Conservation (phyloP, 2,113 vertebrate genomes). For the Clarias batrachus region DNA sequence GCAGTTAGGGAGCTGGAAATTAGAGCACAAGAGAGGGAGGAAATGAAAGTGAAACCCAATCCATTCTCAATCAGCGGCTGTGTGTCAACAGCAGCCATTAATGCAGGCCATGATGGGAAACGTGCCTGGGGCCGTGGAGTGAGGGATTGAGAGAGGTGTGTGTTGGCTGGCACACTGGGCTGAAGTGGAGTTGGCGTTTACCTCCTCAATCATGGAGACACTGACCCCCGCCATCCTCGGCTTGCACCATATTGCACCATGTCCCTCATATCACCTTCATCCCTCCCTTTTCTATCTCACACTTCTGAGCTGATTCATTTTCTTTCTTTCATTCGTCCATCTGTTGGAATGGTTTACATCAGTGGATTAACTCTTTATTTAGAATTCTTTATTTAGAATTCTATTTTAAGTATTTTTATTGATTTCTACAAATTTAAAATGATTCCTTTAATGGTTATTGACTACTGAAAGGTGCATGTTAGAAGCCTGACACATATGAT, state of each 20-base stretch:
- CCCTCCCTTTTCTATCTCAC: constrained; percentile 32
- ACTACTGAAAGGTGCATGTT: not conserved
- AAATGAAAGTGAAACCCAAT: constrained; percentile 47
- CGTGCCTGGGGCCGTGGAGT: constrained; percentile 49
- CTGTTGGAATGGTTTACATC: not conserved
- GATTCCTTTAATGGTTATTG: not conserved
- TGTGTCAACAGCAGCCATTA: constrained; percentile 60
- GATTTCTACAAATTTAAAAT: not conserved
- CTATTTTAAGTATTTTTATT: not conserved
- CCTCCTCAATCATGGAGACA: constrained; percentile 38
- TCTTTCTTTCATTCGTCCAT: not conserved
- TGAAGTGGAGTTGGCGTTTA: constrained; percentile 32
- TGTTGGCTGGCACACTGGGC: constrained; percentile 17
- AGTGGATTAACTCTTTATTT: not conserved
- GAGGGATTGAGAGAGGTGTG: constrained; percentile 45
- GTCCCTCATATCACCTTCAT: constrained; percentile 68
- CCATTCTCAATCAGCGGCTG: constrained; percentile 56
- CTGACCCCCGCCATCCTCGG: constrained; percentile 51
- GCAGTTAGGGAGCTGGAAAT: constrained; percentile 44
- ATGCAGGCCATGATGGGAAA: constrained; percentile 57
- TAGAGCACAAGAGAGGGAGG: constrained; percentile 49
- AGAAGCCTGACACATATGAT: not conserved
- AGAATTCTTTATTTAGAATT: not conserved
- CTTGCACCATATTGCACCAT: constrained; percentile 64
- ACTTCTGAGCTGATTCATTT: constrained; percentile 3